Percentiles rank a stretch among this genome's conserved stretches.
These are phyloP conservation scores for Drosophila santomea DNA, from an alignment of 1,140 invertebrate species.

Conservation along the genomic window DNA sequence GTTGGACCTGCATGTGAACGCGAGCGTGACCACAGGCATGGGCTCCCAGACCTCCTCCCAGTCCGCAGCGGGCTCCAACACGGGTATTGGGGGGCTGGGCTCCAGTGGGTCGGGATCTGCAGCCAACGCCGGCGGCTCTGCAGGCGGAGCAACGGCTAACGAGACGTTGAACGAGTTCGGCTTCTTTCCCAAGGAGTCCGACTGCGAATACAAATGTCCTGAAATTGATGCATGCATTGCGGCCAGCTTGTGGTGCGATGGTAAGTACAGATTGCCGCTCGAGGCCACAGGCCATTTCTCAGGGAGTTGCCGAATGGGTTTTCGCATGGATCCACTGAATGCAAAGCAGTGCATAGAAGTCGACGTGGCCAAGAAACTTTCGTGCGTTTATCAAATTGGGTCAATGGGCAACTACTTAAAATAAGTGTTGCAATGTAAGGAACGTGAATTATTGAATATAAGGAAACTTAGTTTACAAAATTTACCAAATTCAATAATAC, in stretches of 20 bases:
- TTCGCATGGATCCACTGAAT: neutral
- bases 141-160: conserved; percentile 82
- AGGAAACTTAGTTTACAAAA: too few species aligned
- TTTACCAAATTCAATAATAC: too few species aligned
- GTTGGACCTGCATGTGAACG: conserved; percentile 85
- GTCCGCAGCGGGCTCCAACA: conserved; percentile 5
- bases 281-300: conserved; percentile 5
- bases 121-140: conserved; percentile 29
- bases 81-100: conserved; percentile 42
- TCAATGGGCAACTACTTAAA: too few species aligned
- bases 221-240: conserved; percentile 95
- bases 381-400: neutral
- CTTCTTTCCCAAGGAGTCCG: conserved; percentile 85
- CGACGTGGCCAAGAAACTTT: neutral
- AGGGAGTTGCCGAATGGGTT: conserved; percentile 7
- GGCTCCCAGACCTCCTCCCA: conserved; percentile 41
- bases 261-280: conserved; percentile 84
- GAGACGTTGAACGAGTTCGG: conserved; percentile 85
- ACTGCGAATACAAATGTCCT: conserved; percentile 91
- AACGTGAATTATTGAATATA: too few species aligned
- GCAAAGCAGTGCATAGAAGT: neutral
- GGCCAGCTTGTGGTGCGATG: conserved; percentile 94
- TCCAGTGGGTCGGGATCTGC: conserved; percentile 36
- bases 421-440: neutral
- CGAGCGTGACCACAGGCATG: conserved; percentile 72